Percentiles rank a stretch among this genome's conserved stretches.
phyloP scores from a whole-genome alignment of 2,888 invertebrate genomes.

The Strigamia transsilvanica region DNA sequence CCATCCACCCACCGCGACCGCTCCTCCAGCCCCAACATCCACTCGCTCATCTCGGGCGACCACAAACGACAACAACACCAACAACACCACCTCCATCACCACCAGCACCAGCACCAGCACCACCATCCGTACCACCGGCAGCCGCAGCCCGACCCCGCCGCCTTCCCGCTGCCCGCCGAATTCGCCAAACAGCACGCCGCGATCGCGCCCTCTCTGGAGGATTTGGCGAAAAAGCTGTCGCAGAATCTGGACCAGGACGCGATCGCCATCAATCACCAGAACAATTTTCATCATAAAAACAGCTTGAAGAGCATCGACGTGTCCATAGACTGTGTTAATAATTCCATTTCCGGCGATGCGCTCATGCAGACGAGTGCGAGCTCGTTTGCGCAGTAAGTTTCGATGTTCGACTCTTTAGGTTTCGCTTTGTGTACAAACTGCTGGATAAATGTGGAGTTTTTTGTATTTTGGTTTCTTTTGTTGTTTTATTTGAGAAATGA shows the following conservation, averaged over 20 bases:
- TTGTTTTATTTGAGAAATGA: too few species aligned
- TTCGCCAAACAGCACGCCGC: not conserved
- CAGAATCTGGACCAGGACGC: constrained; percentile 28
- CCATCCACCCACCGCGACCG: constrained; percentile 63
- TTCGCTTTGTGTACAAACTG: not conserved
- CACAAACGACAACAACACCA: constrained; percentile 63
- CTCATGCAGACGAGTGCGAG: not conserved
- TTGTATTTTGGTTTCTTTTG: too few species aligned
- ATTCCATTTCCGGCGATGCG: constrained; percentile 24
- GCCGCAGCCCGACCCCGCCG: too few species aligned
- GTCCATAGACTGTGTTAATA: constrained; percentile 51
- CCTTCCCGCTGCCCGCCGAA: not conserved
- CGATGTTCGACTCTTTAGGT: not conserved
- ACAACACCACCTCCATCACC: not conserved
- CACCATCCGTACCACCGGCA: not conserved
- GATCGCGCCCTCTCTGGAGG: constrained; percentile 15
- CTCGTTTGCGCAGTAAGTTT: constrained; percentile 7
- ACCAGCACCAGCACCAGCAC: not conserved
- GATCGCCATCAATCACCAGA: not conserved
- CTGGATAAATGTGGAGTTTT: too few species aligned
- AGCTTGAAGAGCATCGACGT: constrained; percentile 51
- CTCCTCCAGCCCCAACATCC: constrained; percentile 77
- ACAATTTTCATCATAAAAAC: not conserved
- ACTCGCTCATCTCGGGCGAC: constrained; percentile 66
- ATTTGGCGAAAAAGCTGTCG: constrained; percentile 51